Base-by-base conservation (phyloP, 2,888 invertebrate species). In the Xylota sylvarum region DNA sequence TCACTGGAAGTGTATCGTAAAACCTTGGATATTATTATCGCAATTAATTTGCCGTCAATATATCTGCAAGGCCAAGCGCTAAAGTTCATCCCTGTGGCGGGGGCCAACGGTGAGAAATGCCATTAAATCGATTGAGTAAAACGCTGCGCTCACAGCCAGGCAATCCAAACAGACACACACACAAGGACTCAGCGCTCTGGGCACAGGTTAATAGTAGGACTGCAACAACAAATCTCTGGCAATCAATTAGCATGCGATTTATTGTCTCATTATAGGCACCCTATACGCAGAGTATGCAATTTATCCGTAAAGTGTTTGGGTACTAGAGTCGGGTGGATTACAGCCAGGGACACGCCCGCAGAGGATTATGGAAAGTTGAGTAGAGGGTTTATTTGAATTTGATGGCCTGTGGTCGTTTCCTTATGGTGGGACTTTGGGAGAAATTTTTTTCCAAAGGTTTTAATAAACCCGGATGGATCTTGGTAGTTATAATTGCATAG, bases 41-140 rank as follows among this genome's bases (percentile, higher is more conserved):
- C 81, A 86, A 86, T 81, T 81, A 86, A 81, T 81, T 81, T 67
- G 72, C 85, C 77, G 85, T 72, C 85, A 73, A 76, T 81, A 52
- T 40, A 69, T 72, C 55, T 35, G 65, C 65, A 27, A 32, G 35
- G 23, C 23, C 10, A 52, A 6, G 46, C 23, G 67, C 32, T 17
- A 32, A 52, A 62, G 7, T 37, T 58, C 50, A 69, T 37, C 40
- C 50, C 19, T 27, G 1, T 10, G 17, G 40, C 58, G 37, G 58
- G 69, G 14, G 55, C 14, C 17, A 12, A 37, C 40, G 62, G 30
- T 10, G 19, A 58, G 43, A 76, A 64, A 77, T 35, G 17, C 70
- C 27, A 82, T 72, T 77, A 73, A 78, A 67, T 60, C 43, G 78
- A 52, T 65, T 50, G 56, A 48, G 9, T n/a, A 65, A 40, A 17